phyloP scores from a whole-genome alignment of 2,113 vertebrate species.

The Gallinago media region DNA sequence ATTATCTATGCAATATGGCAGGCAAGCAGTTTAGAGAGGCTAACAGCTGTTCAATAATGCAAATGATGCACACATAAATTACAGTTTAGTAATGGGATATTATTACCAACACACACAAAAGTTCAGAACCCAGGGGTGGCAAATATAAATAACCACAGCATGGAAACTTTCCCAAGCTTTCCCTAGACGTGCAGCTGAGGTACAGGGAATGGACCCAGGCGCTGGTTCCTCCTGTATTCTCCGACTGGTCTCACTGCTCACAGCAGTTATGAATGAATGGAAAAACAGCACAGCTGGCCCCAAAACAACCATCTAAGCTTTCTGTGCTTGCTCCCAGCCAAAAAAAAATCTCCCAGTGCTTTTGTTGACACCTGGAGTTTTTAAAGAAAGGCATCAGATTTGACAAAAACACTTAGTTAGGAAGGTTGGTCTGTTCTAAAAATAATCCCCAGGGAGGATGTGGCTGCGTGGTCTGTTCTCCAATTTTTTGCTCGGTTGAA shows the following conservation, averaged over 20 bases:
- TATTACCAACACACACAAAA: conserved; percentile 44
- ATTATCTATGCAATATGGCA: conserved; percentile 75
- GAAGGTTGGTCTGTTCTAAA: not conserved
- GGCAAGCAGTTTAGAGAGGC: conserved; percentile 67
- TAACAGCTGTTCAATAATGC: conserved; percentile 77
- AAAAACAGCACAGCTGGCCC: conserved; percentile 42
- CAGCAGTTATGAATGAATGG: not conserved
- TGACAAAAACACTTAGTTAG: not conserved
- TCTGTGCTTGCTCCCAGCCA: conserved; percentile 9
- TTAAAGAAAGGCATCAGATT: not conserved
- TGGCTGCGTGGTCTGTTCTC: not conserved
- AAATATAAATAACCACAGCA: conserved; percentile 14
- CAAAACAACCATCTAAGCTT: not conserved
- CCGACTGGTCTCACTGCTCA: not conserved
- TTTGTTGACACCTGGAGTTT: conserved; percentile 30
- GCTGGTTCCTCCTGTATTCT: not conserved
- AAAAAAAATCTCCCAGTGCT: not conserved
- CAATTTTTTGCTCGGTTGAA: not conserved
- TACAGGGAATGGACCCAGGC: not conserved
- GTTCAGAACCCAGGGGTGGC: conserved; percentile 37
- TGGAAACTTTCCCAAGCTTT: conserved; percentile 17
- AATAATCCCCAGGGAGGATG: not conserved
- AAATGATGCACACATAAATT: conserved; percentile 73
- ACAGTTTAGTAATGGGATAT: conserved; percentile 61
- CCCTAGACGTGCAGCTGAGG: not conserved